Percentiles rank a stretch among this genome's conserved stretches.
phyloP scores from a whole-genome alignment of 2,888 invertebrate species.

The Alloscopus bannaensis region DNA sequence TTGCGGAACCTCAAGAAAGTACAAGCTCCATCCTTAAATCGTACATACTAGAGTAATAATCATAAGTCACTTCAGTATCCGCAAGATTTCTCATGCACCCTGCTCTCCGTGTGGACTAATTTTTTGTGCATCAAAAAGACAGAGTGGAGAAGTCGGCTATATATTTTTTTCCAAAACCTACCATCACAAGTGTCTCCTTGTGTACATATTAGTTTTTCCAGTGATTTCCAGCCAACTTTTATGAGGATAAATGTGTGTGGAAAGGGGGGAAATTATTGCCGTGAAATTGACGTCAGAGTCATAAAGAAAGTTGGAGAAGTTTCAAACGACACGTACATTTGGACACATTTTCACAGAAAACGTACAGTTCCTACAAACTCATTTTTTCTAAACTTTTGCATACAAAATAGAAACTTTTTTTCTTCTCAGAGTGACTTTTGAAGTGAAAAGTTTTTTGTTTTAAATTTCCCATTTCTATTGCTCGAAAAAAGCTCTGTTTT shows the following conservation, averaged over 20 bases:
- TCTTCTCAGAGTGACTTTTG: too few species aligned
- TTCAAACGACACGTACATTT: conserved; percentile 39
- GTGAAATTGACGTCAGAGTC: conserved; percentile 52
- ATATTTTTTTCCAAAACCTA: conserved; percentile 45
- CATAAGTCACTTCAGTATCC: conserved; percentile 49
- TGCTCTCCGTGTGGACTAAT: neutral
- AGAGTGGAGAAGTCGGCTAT: conserved; percentile 27
- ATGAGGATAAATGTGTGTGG: conserved; percentile 50
- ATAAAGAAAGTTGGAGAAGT: conserved; percentile 44
- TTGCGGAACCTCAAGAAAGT: conserved; percentile 25
- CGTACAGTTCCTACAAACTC: too few species aligned
- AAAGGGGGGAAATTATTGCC: conserved; percentile 55
- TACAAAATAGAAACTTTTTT: too few species aligned
- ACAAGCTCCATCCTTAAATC: too few species aligned
- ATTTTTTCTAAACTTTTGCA: too few species aligned
- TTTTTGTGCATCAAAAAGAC: neutral
- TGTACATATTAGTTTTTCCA: conserved; percentile 60
- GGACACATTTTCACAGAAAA: neutral
- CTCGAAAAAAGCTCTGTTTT: too few species aligned
- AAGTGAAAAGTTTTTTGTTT: too few species aligned
- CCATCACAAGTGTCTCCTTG: conserved; percentile 58
- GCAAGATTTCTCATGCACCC: too few species aligned
- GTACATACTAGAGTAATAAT: too few species aligned
- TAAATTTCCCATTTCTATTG: conserved; percentile 17
- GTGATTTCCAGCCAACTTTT: conserved; percentile 52